phyloP scores from a whole-genome alignment of 2,888 invertebrate species.

The Nomada hirtipes region DNA sequence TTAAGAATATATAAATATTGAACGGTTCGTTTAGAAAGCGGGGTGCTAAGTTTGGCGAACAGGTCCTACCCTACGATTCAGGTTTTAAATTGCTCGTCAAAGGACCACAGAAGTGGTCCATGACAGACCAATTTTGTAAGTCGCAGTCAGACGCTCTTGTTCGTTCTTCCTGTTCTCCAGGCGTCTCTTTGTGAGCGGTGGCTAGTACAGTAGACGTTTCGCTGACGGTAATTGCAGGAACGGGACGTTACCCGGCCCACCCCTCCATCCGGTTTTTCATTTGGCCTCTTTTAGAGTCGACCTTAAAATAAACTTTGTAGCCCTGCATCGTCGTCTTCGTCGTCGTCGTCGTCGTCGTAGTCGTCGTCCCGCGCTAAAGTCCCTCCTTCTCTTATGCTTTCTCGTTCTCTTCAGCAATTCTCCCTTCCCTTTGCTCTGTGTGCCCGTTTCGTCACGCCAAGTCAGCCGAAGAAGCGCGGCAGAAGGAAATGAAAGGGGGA shows the following conservation, averaged over 20 bases:
- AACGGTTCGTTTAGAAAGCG: not conserved
- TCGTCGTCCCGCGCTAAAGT: conserved; percentile 15
- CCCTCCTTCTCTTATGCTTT: conserved; percentile 18
- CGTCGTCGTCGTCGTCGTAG: conserved; percentile 20
- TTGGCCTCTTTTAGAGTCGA: conserved; percentile 73
- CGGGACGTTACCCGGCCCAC: conserved; percentile 56
- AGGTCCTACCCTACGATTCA: not conserved
- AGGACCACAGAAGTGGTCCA: not conserved
- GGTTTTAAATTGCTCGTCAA: conserved; percentile 25
- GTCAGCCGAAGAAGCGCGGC: conserved; percentile 45
- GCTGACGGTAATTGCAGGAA: conserved; percentile 68
- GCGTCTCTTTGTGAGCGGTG: conserved; percentile 26
- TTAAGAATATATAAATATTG: too few species aligned
- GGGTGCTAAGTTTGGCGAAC: not conserved
- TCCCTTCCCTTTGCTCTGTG: conserved; percentile 26
- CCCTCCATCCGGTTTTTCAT: conserved; percentile 72
- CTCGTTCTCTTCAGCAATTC: conserved; percentile 20
- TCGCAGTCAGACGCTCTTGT: not conserved
- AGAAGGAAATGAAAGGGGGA: conserved; percentile 54
- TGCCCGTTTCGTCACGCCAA: conserved; percentile 48
- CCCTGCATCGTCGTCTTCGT: conserved; percentile 46
- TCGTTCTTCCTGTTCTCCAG: conserved; percentile 17
- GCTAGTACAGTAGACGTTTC: conserved; percentile 41
- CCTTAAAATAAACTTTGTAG: conserved; percentile 76
- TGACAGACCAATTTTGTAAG: conserved; percentile 1